Evolutionary conservation across 2,113 vertebrate genomes (phyloP).

Genomic region (Xenopus tropicalis): UCB_Xtro_10.0 CM004443.2:70078001-70078500

Average conservation of each 20-base stretch:
- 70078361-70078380: constrained; percentile 60
- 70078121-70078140: too few species aligned
- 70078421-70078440: constrained; percentile 50
- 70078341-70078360: constrained; percentile 48
- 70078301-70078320: constrained; percentile 39
- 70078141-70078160: too few species aligned
- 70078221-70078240: constrained; percentile 8
- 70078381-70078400: constrained; percentile 58
- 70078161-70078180: too few species aligned
- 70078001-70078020: too few species aligned
- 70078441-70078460: constrained; percentile 60
- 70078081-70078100: too few species aligned
- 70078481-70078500: constrained; percentile 55
- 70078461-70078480: constrained; percentile 56
- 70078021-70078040: too few species aligned
- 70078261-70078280: constrained; percentile 22
- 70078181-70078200: too few species aligned
- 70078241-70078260: constrained; percentile 21
- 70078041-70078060: too few species aligned
- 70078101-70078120: too few species aligned
- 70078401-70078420: constrained; percentile 54
- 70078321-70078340: constrained; percentile 49
- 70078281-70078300: constrained; percentile 23
- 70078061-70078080: too few species aligned
- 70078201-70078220: not conserved